phyloP scores from a whole-genome alignment of 2,797 vertebrate genomes.

The Galaxias olidus region DNA sequence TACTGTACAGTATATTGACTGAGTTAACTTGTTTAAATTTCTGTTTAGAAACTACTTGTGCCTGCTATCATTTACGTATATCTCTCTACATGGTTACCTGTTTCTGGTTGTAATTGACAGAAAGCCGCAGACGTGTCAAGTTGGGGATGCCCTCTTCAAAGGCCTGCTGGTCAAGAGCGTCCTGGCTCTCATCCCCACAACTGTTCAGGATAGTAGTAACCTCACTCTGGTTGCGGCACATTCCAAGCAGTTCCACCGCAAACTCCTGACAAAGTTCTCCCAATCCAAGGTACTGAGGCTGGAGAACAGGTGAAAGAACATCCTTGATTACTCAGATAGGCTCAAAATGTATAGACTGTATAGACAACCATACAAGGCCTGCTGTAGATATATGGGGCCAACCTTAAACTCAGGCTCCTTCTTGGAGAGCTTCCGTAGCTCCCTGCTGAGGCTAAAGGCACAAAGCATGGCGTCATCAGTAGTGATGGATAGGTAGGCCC shows the following conservation, averaged over 20 bases:
- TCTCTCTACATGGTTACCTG: conserved; percentile 62
- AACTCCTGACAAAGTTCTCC: conserved; percentile 88
- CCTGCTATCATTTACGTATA: no score
- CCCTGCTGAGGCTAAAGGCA: conserved; percentile 85
- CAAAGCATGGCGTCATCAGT: conserved; percentile 87
- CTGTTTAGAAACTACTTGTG: no score
- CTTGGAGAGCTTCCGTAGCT: conserved; percentile 84
- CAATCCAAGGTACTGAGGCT: conserved; percentile 88
- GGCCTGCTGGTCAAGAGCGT: conserved; percentile 73
- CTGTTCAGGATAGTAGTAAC: conserved; percentile 88
- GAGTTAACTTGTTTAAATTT: neutral
- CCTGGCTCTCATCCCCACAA: conserved; percentile 71
- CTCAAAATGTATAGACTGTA: neutral
- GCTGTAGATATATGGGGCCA: conserved; percentile 10
- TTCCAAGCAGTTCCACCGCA: conserved; percentile 87
- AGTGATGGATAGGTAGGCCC: conserved; percentile 86
- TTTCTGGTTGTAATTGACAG: conserved; percentile 89
- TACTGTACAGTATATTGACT: neutral
- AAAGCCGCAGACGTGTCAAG: conserved; percentile 83
- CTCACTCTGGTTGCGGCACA: conserved; percentile 92
- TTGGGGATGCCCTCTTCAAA: conserved; percentile 91
- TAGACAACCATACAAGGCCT: neutral
- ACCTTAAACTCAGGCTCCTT: conserved; percentile 95
- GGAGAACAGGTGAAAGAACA: conserved; percentile 17
- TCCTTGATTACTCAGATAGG: neutral